Evolutionary conservation across 64 coral and sea anemone genomes (phyloP), one percentile per base, ranked within the genome.

Genomic region (Astreopora myriophthalma): DNA sequence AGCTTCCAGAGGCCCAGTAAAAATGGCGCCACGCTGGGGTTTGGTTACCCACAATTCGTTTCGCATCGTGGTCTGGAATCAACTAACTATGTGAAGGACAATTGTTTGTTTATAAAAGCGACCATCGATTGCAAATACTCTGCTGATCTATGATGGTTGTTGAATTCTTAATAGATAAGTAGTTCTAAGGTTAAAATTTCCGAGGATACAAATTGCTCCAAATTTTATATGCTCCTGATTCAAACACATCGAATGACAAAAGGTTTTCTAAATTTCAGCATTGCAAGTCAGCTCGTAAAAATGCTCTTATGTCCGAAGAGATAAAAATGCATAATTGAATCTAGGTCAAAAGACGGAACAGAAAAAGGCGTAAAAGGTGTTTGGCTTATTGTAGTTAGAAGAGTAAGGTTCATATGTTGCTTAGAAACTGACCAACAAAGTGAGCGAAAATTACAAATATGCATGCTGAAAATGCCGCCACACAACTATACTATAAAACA

Each of bases 21-120:
- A 44, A 99, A 95, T 72, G 75, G 90, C 60, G 44, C 81, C 12
- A 83, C 97, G 1, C 90, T 95, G 17, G 97, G 97, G 14, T 99
- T 99, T 89, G 97, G 97, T 1, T 99, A 99, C 44, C 97, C 97
- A 13, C 97, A 99, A 88, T 99, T 99, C 83, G 91, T 95, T 13
- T 96, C 97, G 11, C 97, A 99, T 37, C 64, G 87, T 22, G 95
- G 95, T 10, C 74, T 97, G 28, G 95, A 97, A 76, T 97, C 95
- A n/a, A 90, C 82, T 10, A 89, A 82, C 20, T 97, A 97, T 34
- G 92, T 97, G 17, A 97, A 91, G 34, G 95, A 94, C 1, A 80
- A 91, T 46, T 75, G 84, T 69, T 76, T 97, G 36, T 97, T 97
- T 80, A 79, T 97, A 13, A 97, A 97, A 69, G 95, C 90, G 28